Evolutionary conservation across 2,113 vertebrate species (phyloP), one percentile per base, ranked within the genome.

Genomic region (Channa argus): DNA sequence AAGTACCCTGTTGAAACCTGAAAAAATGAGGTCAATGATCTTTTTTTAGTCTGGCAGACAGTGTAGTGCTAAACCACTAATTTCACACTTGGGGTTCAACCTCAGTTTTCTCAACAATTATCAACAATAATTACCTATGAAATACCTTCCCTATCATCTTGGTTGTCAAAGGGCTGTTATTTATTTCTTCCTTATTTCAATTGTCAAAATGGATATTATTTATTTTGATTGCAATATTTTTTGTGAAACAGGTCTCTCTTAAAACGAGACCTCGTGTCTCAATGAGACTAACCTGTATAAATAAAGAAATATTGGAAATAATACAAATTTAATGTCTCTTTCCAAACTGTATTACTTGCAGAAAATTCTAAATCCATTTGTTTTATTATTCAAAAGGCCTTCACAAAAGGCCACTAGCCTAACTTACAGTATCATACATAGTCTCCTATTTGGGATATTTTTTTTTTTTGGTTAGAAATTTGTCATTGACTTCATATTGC

Each of bases 51-150:
- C 63, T 62, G 8, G 33, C 56, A 55, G 47, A 6, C 52, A 50
- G 70, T 34, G 49, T 53, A 59, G 66, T 58, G 44, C 47, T 37
- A 11, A 84, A 74, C 63, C 65, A 44, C 36, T 56, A 77, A 53
- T 87, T 84, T 88, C 11, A 86, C 61, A 62, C 71, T 84, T 64
- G 60, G 58, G 68, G 55, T 70, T 41, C 62, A 73, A 83, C 79
- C 77, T 79, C 73, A 79, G 8, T 65, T 84, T 85, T 77, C 66
- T 63, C 34, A 70, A 79, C 84, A 83, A 77, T 88, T 80, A 88
- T 83, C 69, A 88, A 87, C 83, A 49, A 83, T 60, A 71, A 76
- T 84, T 82, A 50, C 76, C 47, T 74, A 63, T 33, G 8, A 45
- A 73, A 67, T 45, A 12, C 13, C 55, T 63, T 39, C 36, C 10